phyloP scores from a whole-genome alignment of 1,140 invertebrate genomes.

The Aradophagus sp. region DNA sequence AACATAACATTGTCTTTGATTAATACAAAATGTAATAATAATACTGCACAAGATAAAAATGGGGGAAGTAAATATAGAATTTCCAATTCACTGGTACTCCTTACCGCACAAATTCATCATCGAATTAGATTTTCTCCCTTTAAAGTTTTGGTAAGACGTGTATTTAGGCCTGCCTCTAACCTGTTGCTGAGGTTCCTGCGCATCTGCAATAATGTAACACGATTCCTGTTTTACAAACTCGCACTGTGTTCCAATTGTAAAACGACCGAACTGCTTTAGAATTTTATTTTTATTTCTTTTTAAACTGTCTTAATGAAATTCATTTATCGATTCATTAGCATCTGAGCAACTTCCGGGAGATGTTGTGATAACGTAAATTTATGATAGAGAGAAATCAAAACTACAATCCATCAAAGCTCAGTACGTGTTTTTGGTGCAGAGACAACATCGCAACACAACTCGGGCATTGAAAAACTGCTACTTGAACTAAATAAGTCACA shows the following conservation, averaged over 20 bases:
- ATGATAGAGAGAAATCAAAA: too few relatives aligned
- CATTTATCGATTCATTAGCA: constrained; percentile 23
- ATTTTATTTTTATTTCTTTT: constrained; percentile 15
- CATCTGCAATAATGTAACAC: constrained; percentile 78
- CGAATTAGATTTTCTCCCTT: constrained; percentile 92
- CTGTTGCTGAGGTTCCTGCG: constrained; percentile 82
- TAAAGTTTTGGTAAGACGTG: constrained; percentile 88
- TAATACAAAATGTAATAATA: constrained; percentile 54
- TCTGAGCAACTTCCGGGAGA: constrained; percentile 32
- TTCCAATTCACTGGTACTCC: constrained; percentile 75
- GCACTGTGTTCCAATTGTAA: constrained; percentile 56
- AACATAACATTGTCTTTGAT: constrained; percentile 22
- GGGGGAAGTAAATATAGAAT: constrained; percentile 65
- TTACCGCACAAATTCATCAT: constrained; percentile 96
- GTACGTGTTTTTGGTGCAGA: constrained; percentile 70
- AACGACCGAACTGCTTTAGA: constrained; percentile 54
- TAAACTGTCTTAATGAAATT: constrained; percentile 7
- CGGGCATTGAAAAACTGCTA: constrained; percentile 37
- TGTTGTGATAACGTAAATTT: constrained; percentile 39
- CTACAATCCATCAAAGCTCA: constrained; percentile 66
- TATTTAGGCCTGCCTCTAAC: constrained; percentile 87
- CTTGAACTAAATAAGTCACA: constrained; percentile 10
- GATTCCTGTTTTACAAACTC: constrained; percentile 73
- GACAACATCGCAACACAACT: constrained; percentile 69
- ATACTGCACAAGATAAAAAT: constrained; percentile 62